These are phyloP conservation scores for Drosophila anceps DNA, from an alignment of 2,888 invertebrate species.

Conservation along the genomic window DNA sequence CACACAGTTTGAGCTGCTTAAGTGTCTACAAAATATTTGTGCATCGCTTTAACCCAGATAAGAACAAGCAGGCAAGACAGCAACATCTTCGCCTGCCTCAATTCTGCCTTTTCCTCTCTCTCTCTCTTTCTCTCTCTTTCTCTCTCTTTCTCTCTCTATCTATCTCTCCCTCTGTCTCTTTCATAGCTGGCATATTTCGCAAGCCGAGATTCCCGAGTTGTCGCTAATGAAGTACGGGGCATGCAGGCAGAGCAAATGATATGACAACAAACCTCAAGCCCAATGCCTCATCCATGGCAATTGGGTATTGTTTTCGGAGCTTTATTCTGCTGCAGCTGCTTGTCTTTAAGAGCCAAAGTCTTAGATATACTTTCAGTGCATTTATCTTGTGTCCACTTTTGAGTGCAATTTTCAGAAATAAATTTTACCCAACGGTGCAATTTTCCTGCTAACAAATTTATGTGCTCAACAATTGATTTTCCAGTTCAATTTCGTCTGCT, in stretches of 20 bases:
- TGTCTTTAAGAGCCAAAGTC: conserved; percentile 33
- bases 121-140: too few relatives aligned
- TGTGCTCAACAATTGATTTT: conserved; percentile 79
- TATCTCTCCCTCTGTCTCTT: too few relatives aligned
- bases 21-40: conserved; percentile 65
- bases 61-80: conserved; percentile 35
- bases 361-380: conserved; percentile 19
- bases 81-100: conserved; percentile 7
- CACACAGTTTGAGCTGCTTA: conserved; percentile 57
- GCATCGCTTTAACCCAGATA: conserved; percentile 65
- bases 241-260: conserved; percentile 50
- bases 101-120: background rate
- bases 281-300: conserved; percentile 35
- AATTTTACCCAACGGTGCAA: conserved; percentile 77
- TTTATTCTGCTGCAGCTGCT: background rate
- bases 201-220: conserved; percentile 31
- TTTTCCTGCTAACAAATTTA: conserved; percentile 77
- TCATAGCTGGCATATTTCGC: conserved; percentile 22
- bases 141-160: too few relatives aligned
- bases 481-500: conserved; percentile 66
- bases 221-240: conserved; percentile 57
- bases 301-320: conserved; percentile 30
- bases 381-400: conserved; percentile 43
- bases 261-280: conserved; percentile 45
- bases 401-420: conserved; percentile 71